Evolutionary conservation across 2,113 vertebrate genomes (phyloP).

Genomic region (Agapornis roseicollis): DNA sequence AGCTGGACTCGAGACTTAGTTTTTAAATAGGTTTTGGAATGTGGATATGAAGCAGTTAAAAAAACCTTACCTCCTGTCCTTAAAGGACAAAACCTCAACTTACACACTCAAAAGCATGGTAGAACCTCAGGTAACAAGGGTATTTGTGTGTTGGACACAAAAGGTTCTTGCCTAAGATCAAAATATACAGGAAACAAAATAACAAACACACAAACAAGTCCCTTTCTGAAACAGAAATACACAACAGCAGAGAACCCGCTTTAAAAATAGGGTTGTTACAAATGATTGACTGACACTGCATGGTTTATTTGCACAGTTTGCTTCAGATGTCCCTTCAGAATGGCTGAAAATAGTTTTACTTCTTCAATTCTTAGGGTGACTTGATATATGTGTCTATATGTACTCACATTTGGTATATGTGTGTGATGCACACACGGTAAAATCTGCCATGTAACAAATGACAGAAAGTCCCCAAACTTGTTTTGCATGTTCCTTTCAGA

Average conservation of each 20-base stretch:
- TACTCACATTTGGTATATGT: background rate
- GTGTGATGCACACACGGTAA: background rate
- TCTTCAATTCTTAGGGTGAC: background rate
- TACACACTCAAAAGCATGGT: background rate
- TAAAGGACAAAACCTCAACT: background rate
- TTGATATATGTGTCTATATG: background rate
- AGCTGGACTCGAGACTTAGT: constrained; percentile 34
- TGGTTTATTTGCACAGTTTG: background rate
- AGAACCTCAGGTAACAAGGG: background rate
- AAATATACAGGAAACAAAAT: background rate
- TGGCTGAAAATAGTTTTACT: background rate
- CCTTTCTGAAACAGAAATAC: background rate
- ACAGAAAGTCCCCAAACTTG: background rate
- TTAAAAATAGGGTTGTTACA: background rate
- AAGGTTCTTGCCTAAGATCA: background rate
- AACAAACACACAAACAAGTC: background rate
- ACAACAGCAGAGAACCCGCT: rapidly evolving
- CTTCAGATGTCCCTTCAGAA: background rate
- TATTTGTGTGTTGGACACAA: background rate
- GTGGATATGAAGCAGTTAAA: constrained; percentile 54
- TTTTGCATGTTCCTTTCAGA: background rate
- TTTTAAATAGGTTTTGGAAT: constrained; percentile 65
- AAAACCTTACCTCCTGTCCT: background rate
- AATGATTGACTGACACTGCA: background rate
- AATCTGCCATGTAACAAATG: background rate